Evolutionary conservation across 35 echinoderm and acorn worm species (phyloP).

Genomic region (Patiria miniata): DNA sequence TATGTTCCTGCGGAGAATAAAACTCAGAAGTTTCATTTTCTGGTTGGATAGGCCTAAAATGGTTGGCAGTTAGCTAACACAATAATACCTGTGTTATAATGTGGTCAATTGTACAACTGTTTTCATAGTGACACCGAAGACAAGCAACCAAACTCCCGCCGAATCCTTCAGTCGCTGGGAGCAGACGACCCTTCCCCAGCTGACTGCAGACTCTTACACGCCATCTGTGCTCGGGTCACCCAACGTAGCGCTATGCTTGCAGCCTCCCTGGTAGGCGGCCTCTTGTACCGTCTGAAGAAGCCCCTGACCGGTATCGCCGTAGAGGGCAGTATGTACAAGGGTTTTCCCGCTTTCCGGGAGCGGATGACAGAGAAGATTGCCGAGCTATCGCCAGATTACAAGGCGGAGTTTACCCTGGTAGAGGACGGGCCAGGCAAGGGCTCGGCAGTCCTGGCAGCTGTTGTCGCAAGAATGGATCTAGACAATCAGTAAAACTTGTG

Average conservation of each 20-base stretch:
- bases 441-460: not conserved
- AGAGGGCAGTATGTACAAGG: constrained; percentile 9
- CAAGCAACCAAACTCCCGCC: not conserved
- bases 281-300: not conserved
- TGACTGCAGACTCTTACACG: not conserved
- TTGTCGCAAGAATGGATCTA: no score
- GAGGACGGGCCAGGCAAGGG: not conserved
- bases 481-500: no score
- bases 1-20: no score
- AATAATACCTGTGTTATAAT: no score
- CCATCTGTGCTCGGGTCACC: not conserved
- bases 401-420: not conserved
- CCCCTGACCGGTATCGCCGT: not conserved
- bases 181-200: not conserved
- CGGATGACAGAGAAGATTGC: not conserved
- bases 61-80: no score
- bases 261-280: not conserved
- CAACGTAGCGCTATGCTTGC: not conserved
- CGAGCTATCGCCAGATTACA: not conserved
- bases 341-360: not conserved
- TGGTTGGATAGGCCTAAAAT: no score
- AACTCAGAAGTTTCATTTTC: no score
- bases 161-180: not conserved
- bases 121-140: not conserved
- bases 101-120: not conserved